phyloP scores from a whole-genome alignment of 2,797 vertebrate species.

The Periophthalmus magnuspinnatus region DNA sequence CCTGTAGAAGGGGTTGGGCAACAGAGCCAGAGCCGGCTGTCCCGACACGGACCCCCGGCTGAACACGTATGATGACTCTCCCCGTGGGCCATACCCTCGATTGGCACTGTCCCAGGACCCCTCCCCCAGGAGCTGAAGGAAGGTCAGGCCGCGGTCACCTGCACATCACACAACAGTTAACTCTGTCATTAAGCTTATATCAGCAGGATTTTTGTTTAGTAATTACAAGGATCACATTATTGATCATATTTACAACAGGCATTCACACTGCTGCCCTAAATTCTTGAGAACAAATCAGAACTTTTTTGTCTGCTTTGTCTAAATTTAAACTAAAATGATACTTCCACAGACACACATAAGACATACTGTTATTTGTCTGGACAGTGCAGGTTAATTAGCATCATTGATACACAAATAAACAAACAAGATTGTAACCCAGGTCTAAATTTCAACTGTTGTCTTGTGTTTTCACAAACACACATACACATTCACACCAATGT shows the following conservation, averaged over 20 bases:
- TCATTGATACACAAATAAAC: neutral
- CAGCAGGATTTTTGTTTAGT: no score
- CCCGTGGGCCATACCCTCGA: conserved; percentile 65
- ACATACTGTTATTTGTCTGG: neutral
- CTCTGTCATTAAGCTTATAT: neutral
- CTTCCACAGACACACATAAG: neutral
- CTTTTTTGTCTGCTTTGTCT: neutral
- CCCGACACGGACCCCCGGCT: conserved; percentile 63
- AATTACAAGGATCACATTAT: neutral
- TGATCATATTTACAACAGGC: no score
- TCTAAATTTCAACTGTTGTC: neutral
- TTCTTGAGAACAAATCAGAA: neutral
- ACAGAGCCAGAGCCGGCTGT: conserved; percentile 79
- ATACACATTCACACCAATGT: neutral
- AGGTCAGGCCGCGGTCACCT: conserved; percentile 78
- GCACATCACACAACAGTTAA: conserved; percentile 9
- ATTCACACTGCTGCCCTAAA: neutral
- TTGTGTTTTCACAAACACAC: neutral
- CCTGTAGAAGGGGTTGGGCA: conserved; percentile 84
- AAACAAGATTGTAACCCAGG: neutral
- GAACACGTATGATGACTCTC: conserved; percentile 74
- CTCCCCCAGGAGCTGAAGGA: conserved; percentile 86
- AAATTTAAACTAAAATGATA: neutral
- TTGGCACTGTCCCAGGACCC: conserved; percentile 70
- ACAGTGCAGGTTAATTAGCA: neutral